These are phyloP conservation scores for Sciurus carolinensis DNA, from an alignment of 2,797 vertebrate species.

Conservation along the genomic window DNA sequence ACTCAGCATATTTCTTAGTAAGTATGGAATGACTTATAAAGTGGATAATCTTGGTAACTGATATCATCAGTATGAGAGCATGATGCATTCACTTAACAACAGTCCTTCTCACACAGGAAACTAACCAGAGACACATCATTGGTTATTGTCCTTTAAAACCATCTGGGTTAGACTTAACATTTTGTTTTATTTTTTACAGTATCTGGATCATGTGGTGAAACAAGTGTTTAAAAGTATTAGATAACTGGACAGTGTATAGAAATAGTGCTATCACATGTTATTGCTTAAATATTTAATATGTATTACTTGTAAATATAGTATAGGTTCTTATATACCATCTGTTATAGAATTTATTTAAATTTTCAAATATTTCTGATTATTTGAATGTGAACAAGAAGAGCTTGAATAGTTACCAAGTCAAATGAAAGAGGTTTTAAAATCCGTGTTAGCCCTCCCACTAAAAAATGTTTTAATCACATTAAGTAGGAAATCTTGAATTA, in stretches of 20 bases:
- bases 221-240: constrained; percentile 16
- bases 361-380: constrained; percentile 5
- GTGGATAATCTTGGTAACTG: background rate
- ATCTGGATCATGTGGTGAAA: background rate
- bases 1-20: constrained; percentile 36
- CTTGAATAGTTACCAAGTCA: background rate
- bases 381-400: background rate
- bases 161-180: background rate
- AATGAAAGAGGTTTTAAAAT: background rate
- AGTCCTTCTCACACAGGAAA: background rate
- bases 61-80: background rate
- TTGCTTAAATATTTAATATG: constrained; percentile 24
- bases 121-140: background rate
- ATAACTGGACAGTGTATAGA: background rate
- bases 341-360: background rate
- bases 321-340: background rate
- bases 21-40: constrained; percentile 36
- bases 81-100: constrained; percentile 19
- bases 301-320: background rate
- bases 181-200: background rate
- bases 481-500: background rate
- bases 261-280: background rate
- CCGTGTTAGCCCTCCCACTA: background rate
- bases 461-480: constrained; percentile 27
- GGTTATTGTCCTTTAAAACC: background rate